Evolutionary conservation across 2,888 invertebrate genomes (phyloP), one percentile per base, ranked within the genome.

Genomic region (Pachymerium ferrugineum): DNA sequence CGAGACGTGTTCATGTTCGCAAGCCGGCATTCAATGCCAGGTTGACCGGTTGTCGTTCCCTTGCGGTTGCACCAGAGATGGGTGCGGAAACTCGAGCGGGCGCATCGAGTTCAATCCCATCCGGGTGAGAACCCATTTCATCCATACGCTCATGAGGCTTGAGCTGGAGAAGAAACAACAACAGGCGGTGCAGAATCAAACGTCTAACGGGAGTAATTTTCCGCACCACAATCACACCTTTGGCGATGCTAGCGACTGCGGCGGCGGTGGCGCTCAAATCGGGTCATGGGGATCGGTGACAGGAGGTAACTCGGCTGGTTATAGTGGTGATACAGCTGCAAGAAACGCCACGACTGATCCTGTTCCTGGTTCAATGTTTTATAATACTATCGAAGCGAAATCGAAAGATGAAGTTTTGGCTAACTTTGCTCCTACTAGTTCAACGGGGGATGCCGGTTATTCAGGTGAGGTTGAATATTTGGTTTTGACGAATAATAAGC

Each of bases 81-180:
- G 94, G 70, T 98, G 98, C 83, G 90, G 89, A 76, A 98, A 98
- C 82, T 89, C 90, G 0, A 88, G 90, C 68, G 98, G 98, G 3
- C 88, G 98, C 76, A 93, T 97, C 77, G 97, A 97, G 83, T 98
- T 98, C 82, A 97, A 97, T 83, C 96, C 97, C 0, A 89, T 94
- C 38, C 88, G 97, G 77, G 97, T 98, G 5, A 88, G 96, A 77
- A 96, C 96, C 16, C 98, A 98, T 84, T 97, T 96, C 81, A 94
- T 97, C 79, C 96, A 97, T 81, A 98, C 97, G 0, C 86, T 97
- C 73, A 96, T 97, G 96, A 88, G 96, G 76, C 83, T 96, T 77
- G 92, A 94, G 77, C 84, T 94, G 79, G 94, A 94, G 83, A 93
- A 91, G 84, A 92, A 92, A 82, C 89, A 90, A 78, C 75, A 77